Evolutionary conservation across 1,140 invertebrate genomes (phyloP).

Genomic region (Portunus trituberculatus): DNA sequence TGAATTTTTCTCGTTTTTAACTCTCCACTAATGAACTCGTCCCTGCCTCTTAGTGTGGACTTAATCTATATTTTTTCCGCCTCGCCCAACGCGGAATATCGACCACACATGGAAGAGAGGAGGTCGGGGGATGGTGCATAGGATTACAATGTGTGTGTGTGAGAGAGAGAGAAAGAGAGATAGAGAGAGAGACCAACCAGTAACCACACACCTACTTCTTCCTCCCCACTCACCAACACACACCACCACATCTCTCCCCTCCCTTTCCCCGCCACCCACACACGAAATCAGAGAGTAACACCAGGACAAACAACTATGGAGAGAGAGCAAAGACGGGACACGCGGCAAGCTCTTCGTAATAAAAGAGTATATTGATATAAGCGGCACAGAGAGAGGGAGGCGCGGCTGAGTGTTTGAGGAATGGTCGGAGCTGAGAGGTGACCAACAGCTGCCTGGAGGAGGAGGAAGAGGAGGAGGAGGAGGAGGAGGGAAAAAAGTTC

Average conservation of each 20-base stretch:
- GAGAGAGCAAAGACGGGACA: neutral
- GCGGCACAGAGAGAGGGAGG: neutral
- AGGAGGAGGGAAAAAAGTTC: neutral
- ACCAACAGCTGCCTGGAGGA: slow-evolving; percentile 23
- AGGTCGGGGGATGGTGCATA: neutral
- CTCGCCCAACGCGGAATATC: neutral
- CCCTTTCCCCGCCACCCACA: neutral
- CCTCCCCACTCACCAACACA: neutral
- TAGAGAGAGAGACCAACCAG: neutral
- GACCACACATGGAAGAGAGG: neutral
- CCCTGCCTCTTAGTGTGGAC: neutral
- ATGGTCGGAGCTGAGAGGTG: neutral
- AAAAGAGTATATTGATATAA: neutral
- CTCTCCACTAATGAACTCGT: slow-evolving; percentile 18
- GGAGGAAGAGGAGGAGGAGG: neutral
- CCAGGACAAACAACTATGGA: neutral
- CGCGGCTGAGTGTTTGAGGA: slow-evolving; percentile 34
- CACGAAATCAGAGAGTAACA: slow-evolving; percentile 22
- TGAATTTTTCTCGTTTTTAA: neutral
- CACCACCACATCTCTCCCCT: neutral
- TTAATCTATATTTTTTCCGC: slow-evolving; percentile 24
- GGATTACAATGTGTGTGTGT: neutral
- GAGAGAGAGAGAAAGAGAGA: slow-evolving; percentile 47
- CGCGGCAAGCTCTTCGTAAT: neutral
- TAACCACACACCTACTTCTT: too few species aligned